Base-by-base conservation (phyloP, 2,113 vertebrate genomes). In the Malurus elegans region DNA sequence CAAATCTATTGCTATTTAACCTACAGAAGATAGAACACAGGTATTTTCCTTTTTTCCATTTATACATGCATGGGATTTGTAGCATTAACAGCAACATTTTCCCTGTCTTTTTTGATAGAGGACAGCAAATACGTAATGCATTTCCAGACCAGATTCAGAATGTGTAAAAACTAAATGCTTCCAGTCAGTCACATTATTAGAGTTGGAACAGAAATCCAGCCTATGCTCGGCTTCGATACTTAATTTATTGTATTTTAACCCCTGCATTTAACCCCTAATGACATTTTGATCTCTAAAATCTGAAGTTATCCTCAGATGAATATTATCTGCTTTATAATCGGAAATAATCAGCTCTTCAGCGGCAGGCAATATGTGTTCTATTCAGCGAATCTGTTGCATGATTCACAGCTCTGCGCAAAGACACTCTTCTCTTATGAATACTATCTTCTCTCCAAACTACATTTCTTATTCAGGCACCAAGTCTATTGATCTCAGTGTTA, bases 221-320 rank as follows among this genome's bases (percentile, higher is more conserved):
- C 34, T n/a, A n/a, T 74, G 15, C 14, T 80, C 75, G 48, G 8
- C 18, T 72, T 75, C 11, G 26, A 34, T 71, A 50, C 38, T 71
- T 88, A 73, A 79, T 81, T 86, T 93, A 38, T 61, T 73, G 44
- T n/a, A 71, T 71, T 87, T 78, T 82, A 69, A 79, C 18, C 2
- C 9, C 18, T 75, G 18, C 34, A 42, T 87, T 92, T 94, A 91
- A 88, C 38, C 26, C 4, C 6, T 79, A 70, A 85, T 76, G 76
- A 65, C 73, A 76, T 91, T 79, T 88, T 96, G 40, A 91, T 91
- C 82, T 80, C 42, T 80, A 51, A 60, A 95, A 86, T 70, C 61
- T 64, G 28, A 79, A 75, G 34, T 82, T 88, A 90, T 93, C 47
- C 67, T 88, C 36, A 73, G 23, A 14, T 61, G 20, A 89, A 83